Conservation (phyloP, 2,888 invertebrate species). For the Phasia obesa region DNA sequence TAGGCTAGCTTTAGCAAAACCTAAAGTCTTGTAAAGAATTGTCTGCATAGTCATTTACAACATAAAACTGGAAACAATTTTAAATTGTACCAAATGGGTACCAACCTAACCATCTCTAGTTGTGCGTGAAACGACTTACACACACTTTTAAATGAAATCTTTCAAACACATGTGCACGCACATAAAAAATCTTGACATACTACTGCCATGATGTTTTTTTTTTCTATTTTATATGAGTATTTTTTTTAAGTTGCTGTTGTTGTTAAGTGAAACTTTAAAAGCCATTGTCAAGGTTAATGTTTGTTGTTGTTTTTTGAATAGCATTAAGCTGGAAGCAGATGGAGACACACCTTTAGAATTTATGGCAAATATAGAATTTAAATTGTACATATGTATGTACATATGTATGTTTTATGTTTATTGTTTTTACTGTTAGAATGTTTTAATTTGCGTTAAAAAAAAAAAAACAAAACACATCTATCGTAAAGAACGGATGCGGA, state of each 20-base stretch:
- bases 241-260: neutral
- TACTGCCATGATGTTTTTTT: slow-evolving; percentile 18
- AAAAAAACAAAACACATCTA: slow-evolving; percentile 1
- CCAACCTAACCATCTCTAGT: neutral
- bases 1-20: too few species aligned
- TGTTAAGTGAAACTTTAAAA: slow-evolving; percentile 49
- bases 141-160: slow-evolving; percentile 18
- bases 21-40: too few species aligned
- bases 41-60: neutral
- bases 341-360: slow-evolving; percentile 64
- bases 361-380: slow-evolving; percentile 13
- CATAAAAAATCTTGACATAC: slow-evolving; percentile 13
- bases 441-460: slow-evolving; percentile 22
- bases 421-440: neutral
- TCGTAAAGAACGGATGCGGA: slow-evolving; percentile 64
- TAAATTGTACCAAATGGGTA: neutral
- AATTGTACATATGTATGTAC: slow-evolving; percentile 4
- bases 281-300: slow-evolving; percentile 62
- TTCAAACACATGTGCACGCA: slow-evolving; percentile 19
- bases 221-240: neutral
- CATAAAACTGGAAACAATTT: neutral
- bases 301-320: slow-evolving; percentile 18
- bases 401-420: neutral
- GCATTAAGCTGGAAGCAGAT: neutral
- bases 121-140: slow-evolving; percentile 48